phyloP scores from a whole-genome alignment of 2,113 vertebrate genomes.

The Octodon degus region DNA sequence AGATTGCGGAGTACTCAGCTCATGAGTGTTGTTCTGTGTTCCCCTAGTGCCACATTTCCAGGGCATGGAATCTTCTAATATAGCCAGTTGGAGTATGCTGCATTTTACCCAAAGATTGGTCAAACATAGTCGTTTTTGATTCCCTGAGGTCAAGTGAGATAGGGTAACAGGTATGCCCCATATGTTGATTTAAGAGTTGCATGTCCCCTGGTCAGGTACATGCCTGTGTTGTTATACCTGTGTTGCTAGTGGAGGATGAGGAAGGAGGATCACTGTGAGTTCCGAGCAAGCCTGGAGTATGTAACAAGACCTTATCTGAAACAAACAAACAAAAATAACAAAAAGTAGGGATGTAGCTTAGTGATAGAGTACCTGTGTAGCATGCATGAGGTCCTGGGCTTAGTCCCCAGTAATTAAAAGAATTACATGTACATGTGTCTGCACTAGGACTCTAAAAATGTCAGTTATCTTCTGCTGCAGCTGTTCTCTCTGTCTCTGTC shows the following conservation, averaged over 20 bases:
- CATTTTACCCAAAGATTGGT: slow-evolving; percentile 37
- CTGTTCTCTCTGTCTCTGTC: background rate
- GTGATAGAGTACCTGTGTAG: background rate
- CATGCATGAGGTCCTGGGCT: background rate
- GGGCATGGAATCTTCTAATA: slow-evolving; percentile 38
- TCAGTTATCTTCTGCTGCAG: background rate
- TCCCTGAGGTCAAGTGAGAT: background rate
- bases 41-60: background rate
- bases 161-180: slow-evolving; percentile 4
- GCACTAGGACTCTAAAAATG: slow-evolving; percentile 19
- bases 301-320: background rate
- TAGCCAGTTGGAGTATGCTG: slow-evolving; percentile 31
- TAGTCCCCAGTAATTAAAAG: background rate
- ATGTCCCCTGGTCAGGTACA: background rate
- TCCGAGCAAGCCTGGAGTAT: background rate
- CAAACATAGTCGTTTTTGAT: slow-evolving; percentile 11
- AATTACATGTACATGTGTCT: background rate
- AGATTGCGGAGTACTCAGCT: background rate
- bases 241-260: background rate
- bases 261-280: background rate
- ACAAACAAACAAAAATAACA: background rate
- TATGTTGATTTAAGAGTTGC: slow-evolving; percentile 54
- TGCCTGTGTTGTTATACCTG: background rate
- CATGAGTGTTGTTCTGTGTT: background rate
- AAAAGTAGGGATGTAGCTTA: background rate